Evolutionary conservation across 2,797 vertebrate species (phyloP), one percentile per base, ranked within the genome.

Genomic region (Mormyrus hasselquistii): DNA sequence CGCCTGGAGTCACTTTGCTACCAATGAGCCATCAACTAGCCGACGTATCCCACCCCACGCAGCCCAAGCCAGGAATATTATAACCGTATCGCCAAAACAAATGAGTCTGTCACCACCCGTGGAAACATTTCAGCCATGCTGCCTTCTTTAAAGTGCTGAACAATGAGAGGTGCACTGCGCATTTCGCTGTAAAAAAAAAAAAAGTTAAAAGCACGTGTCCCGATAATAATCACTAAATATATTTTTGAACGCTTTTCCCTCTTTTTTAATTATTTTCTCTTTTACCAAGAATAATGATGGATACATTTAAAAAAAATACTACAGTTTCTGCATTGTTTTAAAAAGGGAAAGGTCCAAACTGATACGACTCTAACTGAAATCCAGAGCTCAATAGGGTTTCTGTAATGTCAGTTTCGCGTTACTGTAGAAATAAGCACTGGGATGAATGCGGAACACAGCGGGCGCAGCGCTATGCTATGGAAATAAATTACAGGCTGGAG

Each of bases 61-160:
- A 92, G 89, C 91, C 92, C 90, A 91, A 86, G 90, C 29, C 92
- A 88, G 92, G 92, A 92, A 95, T 93, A 93, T 94, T 94, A 93
- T 92, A 86, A 92, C 90, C 87, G 41, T 88, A 25, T 83, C 90
- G 84, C 90, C 91, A 94, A 92, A 93, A 93, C 93, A 91, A 94
- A 94, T 92, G 94, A 92, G 89, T 93, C 92, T 93, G 93, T 95
- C 94, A 90, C 92, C 90, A 90, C 93, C 94, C 93, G 93, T 94
- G 94, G 94, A 95, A 95, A 94, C 93, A 92, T 93, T 93, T 93
- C 94, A 92, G 95, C 95, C 94, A 92, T 89, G 90, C 88, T 90
- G 91, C 92, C 89, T 91, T n/a, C 41, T 47, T 41, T 76, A 41
- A 41, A 38, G 44, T 47, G 7, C 76, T 10, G 19, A 47, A 82